phyloP scores from a whole-genome alignment of 2,113 vertebrate genomes.

The Tachycineta bicolor region DNA sequence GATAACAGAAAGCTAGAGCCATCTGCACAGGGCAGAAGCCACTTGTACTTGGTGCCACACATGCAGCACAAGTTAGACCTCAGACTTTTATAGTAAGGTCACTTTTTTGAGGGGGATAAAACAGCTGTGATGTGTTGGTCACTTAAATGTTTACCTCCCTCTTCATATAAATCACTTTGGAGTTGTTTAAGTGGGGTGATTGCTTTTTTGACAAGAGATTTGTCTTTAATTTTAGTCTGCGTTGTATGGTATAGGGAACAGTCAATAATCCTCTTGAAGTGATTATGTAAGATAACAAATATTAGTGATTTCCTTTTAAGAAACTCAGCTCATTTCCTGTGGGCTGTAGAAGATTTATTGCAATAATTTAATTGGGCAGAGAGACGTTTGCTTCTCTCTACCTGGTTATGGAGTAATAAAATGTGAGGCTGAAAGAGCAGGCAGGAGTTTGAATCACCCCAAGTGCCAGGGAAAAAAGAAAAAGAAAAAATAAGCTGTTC shows the following conservation, averaged over 20 bases:
- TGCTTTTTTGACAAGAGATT: not conserved
- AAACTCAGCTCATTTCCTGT: constrained; percentile 16
- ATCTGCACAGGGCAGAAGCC: not conserved
- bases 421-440: not conserved
- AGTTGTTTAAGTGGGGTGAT: not conserved
- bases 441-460: not conserved
- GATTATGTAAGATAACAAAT: constrained; percentile 8
- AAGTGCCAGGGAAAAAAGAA: not conserved
- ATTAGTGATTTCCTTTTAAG: constrained; percentile 10
- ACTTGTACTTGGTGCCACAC: not conserved
- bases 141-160: not conserved
- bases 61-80: not conserved
- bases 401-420: not conserved
- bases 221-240: not conserved
- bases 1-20: not conserved
- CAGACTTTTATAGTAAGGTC: not conserved
- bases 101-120: not conserved
- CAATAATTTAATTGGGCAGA: not conserved
- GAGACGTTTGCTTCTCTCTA: not conserved
- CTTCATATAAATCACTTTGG: not conserved
- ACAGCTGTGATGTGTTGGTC: not conserved
- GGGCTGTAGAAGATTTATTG: not conserved
- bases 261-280: not conserved
- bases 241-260: not conserved
- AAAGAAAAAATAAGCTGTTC: not conserved